Evolutionary conservation across 2,113 vertebrate species (phyloP).

Genomic region (Limnothrissa miodon): DNA sequence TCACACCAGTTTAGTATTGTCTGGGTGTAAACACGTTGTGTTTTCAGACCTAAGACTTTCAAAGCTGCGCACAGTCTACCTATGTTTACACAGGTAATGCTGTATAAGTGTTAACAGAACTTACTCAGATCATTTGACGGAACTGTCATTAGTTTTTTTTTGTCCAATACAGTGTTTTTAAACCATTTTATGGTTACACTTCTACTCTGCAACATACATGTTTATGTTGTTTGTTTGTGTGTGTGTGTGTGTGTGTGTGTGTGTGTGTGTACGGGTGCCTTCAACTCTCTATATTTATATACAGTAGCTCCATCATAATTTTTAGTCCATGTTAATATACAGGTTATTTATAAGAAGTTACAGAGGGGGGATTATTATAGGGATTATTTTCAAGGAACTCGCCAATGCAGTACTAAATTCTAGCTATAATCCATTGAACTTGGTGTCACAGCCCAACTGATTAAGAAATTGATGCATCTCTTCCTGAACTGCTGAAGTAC

Average conservation of each 20-base stretch:
- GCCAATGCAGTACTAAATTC: background rate
- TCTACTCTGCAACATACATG: slow-evolving; percentile 16
- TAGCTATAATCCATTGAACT: background rate
- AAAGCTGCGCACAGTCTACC: background rate
- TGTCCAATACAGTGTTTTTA: slow-evolving; percentile 31
- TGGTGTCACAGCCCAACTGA: background rate
- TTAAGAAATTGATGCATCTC: background rate
- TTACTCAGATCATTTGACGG: background rate
- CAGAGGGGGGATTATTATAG: background rate
- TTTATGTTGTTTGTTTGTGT: slow-evolving; percentile 15
- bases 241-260: slow-evolving; percentile 26
- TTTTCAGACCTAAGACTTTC: background rate
- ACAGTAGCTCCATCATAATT: background rate
- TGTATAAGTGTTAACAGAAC: slow-evolving; percentile 20
- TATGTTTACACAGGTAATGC: slow-evolving; percentile 34
- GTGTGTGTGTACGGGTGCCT: slow-evolving; percentile 21
- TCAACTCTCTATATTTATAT: background rate
- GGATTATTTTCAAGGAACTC: background rate
- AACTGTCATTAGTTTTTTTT: background rate
- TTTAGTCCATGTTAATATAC: background rate
- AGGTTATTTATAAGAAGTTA: slow-evolving; percentile 36
- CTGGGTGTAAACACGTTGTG: background rate
- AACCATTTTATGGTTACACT: slow-evolving; percentile 19
- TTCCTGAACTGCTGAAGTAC: background rate
- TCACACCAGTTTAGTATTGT: background rate